These are phyloP conservation scores for Aphodius sticticus DNA, from an alignment of 2,888 invertebrate genomes.

Conservation along the genomic window DNA sequence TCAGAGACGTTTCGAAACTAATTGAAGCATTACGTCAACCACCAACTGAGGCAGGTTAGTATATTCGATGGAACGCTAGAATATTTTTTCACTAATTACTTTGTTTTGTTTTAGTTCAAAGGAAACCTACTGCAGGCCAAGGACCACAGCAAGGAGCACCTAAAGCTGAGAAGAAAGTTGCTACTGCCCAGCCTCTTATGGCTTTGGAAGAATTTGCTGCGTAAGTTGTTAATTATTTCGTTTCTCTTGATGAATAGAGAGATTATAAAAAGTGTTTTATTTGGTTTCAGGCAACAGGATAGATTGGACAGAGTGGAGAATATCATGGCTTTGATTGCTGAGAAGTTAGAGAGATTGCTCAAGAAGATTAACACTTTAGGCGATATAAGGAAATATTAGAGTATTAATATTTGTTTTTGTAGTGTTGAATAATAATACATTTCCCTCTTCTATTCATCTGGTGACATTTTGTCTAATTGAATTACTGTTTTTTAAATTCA, in stretches of 20 bases:
- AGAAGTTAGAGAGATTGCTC: constrained; percentile 47
- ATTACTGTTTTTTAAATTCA: too few relatives aligned
- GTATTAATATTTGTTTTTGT: neutral
- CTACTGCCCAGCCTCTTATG: constrained; percentile 41
- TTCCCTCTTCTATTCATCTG: too few relatives aligned
- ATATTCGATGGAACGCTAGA: neutral
- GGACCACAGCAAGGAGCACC: neutral
- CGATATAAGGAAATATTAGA: constrained; percentile 33
- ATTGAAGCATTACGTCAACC: constrained; percentile 30
- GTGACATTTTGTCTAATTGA: too few relatives aligned
- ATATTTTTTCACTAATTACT: neutral
- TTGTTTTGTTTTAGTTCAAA: neutral
- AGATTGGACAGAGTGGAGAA: constrained; percentile 50
- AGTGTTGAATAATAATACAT: too few relatives aligned
- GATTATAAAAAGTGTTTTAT: neutral
- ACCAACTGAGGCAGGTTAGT: constrained; percentile 22
- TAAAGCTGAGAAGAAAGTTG: neutral
- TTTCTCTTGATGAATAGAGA: neutral
- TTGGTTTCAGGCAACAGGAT: constrained; percentile 52
- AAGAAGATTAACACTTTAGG: constrained; percentile 46
- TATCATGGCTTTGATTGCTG: constrained; percentile 45
- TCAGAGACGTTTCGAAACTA: constrained; percentile 47
- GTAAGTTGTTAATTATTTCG: constrained; percentile 41
- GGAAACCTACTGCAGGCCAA: neutral
- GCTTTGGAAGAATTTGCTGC: constrained; percentile 49